These are phyloP conservation scores for Lepidonotus clava DNA, from an alignment of 2,888 invertebrate species.

Conservation along the genomic window DNA sequence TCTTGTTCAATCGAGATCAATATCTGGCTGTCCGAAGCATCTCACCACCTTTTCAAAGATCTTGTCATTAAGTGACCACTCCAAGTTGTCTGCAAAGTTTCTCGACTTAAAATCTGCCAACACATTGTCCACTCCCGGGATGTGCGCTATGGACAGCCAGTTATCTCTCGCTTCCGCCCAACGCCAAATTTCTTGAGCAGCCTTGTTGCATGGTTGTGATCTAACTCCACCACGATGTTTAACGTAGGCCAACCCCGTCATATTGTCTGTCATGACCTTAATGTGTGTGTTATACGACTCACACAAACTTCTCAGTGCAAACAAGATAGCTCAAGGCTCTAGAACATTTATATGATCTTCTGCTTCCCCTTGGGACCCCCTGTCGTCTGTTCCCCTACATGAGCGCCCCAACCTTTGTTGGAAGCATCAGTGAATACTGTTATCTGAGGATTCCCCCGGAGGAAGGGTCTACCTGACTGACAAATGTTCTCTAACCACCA, in stretches of 20 bases:
- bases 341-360: neutral
- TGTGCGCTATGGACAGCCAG: neutral
- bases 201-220: neutral
- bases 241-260: too few relatives aligned
- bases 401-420: neutral
- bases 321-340: neutral
- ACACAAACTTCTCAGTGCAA: neutral
- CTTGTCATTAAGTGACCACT: neutral
- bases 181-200: neutral
- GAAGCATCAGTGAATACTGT: neutral
- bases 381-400: neutral
- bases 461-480: neutral
- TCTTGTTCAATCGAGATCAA: too few relatives aligned
- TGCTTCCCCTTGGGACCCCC: neutral
- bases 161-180: neutral
- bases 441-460: neutral
- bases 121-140: neutral
- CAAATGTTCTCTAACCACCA: neutral
- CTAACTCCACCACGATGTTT: neutral
- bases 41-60: neutral
- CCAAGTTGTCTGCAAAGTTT: neutral
- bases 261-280: too few relatives aligned
- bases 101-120: neutral
- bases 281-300: too few relatives aligned
- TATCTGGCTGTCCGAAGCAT: neutral